Base-by-base conservation (phyloP, 53 echinoderm and acorn worm species). In the Echinometra lucunter region DNA sequence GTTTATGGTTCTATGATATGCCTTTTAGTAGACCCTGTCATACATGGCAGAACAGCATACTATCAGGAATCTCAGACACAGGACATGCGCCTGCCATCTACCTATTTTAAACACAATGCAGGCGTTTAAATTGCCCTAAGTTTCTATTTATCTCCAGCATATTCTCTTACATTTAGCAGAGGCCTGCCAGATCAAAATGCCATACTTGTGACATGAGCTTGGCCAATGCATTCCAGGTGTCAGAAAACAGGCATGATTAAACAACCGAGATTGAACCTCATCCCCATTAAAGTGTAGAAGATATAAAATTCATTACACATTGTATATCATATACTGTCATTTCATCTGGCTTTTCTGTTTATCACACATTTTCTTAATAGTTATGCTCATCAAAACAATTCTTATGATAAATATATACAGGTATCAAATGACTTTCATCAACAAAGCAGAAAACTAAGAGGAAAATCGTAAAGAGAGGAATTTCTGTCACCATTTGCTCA, bases 71-170 rank as follows among this genome's bases (percentile, higher is more conserved):
- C 74, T 37, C 6, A 9, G 35, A 11, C 34, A 35, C 74, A 37
- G 74, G 74, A 32, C 32, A 74, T 11, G 18, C 34, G 74, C 28
- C 74, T 74, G 35, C 34, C 74, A 74, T 37, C 74, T 25, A 45
- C 45, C 85, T 40, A 85, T 85, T 44, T 85, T 85, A 85, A 85
- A 85, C 85, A 85, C 85, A 27, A 19, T n/a, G 21, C 44, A 27
- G 85, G 85, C 85, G 47, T 44, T 21, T 2, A 44, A 85, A 85
- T 47, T 85, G 85, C 85, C 85, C 47, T 5, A 47, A 44, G 42
- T 85, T 85, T 85, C 44, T 27, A 85, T 85, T 85, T 42, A 85
- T 85, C 89, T 53, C 56, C 23, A 53, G 56, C 47, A 53, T 89
- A 58, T 58, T 58, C 58, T 23, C 35, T 89, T 89, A 89, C 89